Evolutionary conservation across 1,140 invertebrate species (phyloP), one percentile per base, ranked within the genome.

Genomic region (Panagrolaimus sp.): DNA sequence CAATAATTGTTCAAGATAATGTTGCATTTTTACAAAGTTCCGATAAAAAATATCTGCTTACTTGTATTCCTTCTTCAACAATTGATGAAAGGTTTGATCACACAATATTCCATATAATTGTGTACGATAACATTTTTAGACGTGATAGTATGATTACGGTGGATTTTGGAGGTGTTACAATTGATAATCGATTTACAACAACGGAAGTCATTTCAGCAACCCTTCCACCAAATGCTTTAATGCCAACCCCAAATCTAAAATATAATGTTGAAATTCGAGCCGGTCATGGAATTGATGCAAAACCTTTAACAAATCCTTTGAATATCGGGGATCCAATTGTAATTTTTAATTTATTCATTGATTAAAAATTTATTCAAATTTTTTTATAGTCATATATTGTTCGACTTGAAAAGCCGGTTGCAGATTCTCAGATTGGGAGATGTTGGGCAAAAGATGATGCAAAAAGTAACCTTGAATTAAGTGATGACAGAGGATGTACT

Each of bases 311-410:
- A 14, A 55, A 65, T 43, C 69, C 81, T 32, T 67, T 82, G 9
- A 78, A 81, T 62, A 79, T 82, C 62, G 80, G 81, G 3, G 80
- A 82, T 65, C 72, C 71, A 32, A 83, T 82, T 71, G 80, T 83
- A 46, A 52, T 76, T 70, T 62, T 26, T 15, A 14, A 68, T 26
- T 15, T 74, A 10, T 43, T 10, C 15, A 63, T 24, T 48, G 15
- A 58, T 8, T 9, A 38, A 38, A 38, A 7, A 38, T 38, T 38
- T 38, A 38, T 38, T 38, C 32, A 2, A 38, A 38, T 38, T 24
- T 6, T 45, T 65, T 72, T 77, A 17, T 48, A 80, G 79, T 73
- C 77, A 4, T 81, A 81, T 45, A 69, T 82, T 24, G 80, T 81
- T n/a, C 71, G 79, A 10, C 67, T 82, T 24, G 78, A 76, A 47